A percentile compares a stretch with the other conserved stretches of the same genome.
Evolutionary conservation across 1,140 invertebrate genomes (phyloP).

Genomic region (Leptinotarsa texana): DNA sequence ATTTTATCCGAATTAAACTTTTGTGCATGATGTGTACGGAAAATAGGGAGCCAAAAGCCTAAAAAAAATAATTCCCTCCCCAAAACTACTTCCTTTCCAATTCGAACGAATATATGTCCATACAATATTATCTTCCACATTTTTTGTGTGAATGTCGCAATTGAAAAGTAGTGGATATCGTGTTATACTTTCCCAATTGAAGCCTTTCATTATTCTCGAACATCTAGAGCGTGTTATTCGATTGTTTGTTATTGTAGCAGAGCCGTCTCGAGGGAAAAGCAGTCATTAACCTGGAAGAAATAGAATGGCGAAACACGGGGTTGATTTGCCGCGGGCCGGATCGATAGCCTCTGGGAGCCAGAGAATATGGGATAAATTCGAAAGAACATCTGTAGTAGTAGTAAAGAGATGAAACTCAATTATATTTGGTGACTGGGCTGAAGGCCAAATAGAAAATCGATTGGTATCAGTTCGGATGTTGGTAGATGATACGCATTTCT

Average conservation of each 20-base stretch:
- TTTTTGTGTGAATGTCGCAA: no score
- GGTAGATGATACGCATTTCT: no score
- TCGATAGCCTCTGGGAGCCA: neutral
- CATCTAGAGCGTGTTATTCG: neutral
- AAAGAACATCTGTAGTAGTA: neutral
- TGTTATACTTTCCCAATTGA: neutral
- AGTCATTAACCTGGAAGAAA: conserved; percentile 8
- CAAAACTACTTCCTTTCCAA: no score
- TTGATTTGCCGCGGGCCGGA: neutral
- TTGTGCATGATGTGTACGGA: no score
- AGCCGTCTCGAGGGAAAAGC: neutral
- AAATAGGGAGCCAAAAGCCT: no score
- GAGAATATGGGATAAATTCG: neutral
- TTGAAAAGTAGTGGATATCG: neutral
- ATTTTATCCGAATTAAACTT: no score
- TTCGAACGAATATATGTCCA: no score
- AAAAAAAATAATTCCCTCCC: no score
- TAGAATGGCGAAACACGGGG: neutral
- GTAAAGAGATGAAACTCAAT: neutral
- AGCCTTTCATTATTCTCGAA: neutral
- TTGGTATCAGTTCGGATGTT: no score
- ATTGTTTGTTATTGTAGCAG: neutral
- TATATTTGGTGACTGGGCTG: neutral
- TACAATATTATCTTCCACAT: no score
- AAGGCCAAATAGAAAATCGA: no score